A percentile compares a stretch with the other conserved stretches of the same genome.
phyloP scores from a whole-genome alignment of 2,888 invertebrate species.

The Pollenia griseotomentosa region DNA sequence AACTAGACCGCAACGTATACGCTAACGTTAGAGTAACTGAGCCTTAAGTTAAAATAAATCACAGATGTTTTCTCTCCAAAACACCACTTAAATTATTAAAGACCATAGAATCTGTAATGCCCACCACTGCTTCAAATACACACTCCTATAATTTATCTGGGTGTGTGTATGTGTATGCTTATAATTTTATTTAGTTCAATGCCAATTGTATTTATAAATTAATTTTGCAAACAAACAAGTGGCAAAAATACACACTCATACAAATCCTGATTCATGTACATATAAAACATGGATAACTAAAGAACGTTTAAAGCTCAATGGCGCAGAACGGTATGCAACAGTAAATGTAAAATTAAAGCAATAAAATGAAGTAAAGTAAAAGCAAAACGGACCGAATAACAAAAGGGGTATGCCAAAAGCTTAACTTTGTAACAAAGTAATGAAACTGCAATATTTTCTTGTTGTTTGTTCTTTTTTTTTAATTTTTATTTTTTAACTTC shows the following conservation, averaged over 20 bases:
- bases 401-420: conserved; percentile 53
- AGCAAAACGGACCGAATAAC: conserved; percentile 28
- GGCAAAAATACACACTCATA: conserved; percentile 26
- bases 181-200: conserved; percentile 65
- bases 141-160: not conserved
- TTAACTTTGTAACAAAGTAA: conserved; percentile 62
- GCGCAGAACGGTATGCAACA: conserved; percentile 67
- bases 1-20: too few relatives aligned
- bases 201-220: conserved; percentile 75
- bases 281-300: conserved; percentile 42
- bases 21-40: too few relatives aligned
- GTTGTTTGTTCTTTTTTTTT: not conserved
- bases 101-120: not conserved
- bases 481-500: not conserved
- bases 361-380: not conserved
- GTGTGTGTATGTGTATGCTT: not conserved
- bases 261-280: conserved; percentile 18
- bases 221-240: conserved; percentile 70
- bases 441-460: conserved; percentile 61
- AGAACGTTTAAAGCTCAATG: conserved; percentile 70
- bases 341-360: conserved; percentile 50
- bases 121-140: not conserved
- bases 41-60: too few relatives aligned
- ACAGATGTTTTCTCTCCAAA: too few relatives aligned
- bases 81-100: too few relatives aligned